A percentile compares a stretch with the other conserved stretches of the same genome.
Conservation (phyloP, 2,888 invertebrate species). For the Parnassius apollo region DNA sequence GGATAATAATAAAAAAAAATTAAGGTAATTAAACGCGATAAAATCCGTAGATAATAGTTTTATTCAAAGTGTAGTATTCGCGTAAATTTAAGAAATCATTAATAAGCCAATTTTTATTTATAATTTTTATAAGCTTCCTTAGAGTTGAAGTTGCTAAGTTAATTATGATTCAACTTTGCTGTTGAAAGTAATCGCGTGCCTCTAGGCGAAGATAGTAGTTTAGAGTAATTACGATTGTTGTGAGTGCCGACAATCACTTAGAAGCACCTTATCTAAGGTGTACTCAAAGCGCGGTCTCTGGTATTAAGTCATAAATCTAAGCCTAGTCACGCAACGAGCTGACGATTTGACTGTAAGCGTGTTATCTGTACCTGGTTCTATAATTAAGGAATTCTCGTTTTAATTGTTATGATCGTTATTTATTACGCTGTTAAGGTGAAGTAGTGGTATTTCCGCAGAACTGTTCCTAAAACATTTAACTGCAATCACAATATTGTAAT, state of each 20-base stretch:
- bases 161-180: slow-evolving; percentile 45
- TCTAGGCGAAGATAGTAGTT: slow-evolving; percentile 70
- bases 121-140: too few species aligned
- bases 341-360: slow-evolving; percentile 69
- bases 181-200: slow-evolving; percentile 76
- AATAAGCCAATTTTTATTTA: too few species aligned
- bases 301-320: slow-evolving; percentile 80
- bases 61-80: too few species aligned
- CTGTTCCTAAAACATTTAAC: neutral
- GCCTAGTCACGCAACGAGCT: slow-evolving; percentile 71
- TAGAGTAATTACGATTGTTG: slow-evolving; percentile 81
- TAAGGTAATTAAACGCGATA: too few species aligned
- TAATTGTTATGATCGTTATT: slow-evolving; percentile 35
- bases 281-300: slow-evolving; percentile 75
- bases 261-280: slow-evolving; percentile 78
- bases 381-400: slow-evolving; percentile 67
- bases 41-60: too few species aligned
- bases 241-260: slow-evolving; percentile 81
- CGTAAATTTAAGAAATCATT: too few species aligned
- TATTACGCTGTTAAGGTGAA: slow-evolving; percentile 25
- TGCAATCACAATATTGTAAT: neutral
- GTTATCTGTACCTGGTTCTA: slow-evolving; percentile 70
- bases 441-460: slow-evolving; percentile 13
- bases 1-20: too few species aligned
- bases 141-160: too few species aligned